Percentiles rank a stretch among this genome's conserved stretches.
phyloP scores from a whole-genome alignment of 1,140 invertebrate genomes.

The Argopecten irradians region DNA sequence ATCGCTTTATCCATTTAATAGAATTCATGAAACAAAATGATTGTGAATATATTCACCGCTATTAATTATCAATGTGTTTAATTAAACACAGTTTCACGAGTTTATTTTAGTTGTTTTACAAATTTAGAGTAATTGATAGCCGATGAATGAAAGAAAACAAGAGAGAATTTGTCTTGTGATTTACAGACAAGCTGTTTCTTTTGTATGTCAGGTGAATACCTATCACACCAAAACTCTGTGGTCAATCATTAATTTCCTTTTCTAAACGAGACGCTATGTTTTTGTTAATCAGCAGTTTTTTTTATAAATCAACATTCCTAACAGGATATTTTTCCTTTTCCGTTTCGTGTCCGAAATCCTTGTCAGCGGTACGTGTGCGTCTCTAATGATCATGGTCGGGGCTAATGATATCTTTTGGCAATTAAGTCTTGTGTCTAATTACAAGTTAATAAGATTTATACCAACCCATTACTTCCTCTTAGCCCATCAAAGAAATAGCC shows the following conservation, averaged over 20 bases:
- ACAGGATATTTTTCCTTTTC: slow-evolving; percentile 8
- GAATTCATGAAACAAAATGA: background rate
- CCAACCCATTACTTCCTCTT: background rate
- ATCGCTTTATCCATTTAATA: slow-evolving; percentile 7
- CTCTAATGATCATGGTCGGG: background rate
- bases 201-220: background rate
- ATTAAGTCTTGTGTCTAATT: slow-evolving; percentile 40
- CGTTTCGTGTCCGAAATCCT: background rate
- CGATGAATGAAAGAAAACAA: background rate
- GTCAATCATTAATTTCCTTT: slow-evolving; percentile 8
- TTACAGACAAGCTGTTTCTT: background rate
- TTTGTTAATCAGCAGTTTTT: slow-evolving; percentile 1
- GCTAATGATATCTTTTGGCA: slow-evolving; percentile 19
- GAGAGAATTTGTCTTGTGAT: too few relatives aligned
- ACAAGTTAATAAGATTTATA: slow-evolving; percentile 44
- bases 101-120: background rate
- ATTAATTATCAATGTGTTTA: slow-evolving; percentile 23
- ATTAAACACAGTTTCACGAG: background rate
- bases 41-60: background rate
- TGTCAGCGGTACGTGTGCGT: background rate
- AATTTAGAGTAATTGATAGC: background rate
- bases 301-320: slow-evolving; percentile 17
- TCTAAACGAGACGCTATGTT: background rate
- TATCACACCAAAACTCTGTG: background rate
- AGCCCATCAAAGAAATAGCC: slow-evolving; percentile 35